Base-by-base conservation (phyloP, 1,140 invertebrate species). In the Drosophila rufa region DNA sequence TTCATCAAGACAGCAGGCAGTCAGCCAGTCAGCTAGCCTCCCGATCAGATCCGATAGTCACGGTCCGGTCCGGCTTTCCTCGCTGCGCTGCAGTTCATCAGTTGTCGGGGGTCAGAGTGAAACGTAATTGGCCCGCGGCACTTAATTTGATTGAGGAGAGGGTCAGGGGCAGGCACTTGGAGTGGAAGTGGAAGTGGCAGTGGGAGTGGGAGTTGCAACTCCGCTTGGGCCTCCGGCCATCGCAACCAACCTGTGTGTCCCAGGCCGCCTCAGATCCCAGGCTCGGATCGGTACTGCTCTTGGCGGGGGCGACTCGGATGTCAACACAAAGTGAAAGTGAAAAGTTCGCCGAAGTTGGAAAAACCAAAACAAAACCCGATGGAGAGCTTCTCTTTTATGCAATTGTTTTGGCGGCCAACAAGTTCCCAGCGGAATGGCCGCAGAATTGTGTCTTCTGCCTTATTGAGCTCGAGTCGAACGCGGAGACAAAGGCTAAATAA, bases 271-370 rank as follows among this genome's bases (percentile, higher is more conserved):
- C 68, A 50, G 48, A 42, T 67, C 36, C 47, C 33, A 65, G 59
- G 33, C 53, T 57, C 50, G 59, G 33, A 47, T 51, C 50, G 51
- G 25, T 48, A 15, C 4, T 71, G 67, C 57, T 68, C 48, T 70
- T 61, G 59, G 77, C 71, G 84, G 81, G 75, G 85, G 78, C 56
- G 68, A 46, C 55, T 76, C 17, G 25, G 61, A 82, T 90, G 85
- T 90, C 85, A 90, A 85, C 81, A 62, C 64, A 73, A 75, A 90
- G 85, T 90, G 85, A 90, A 90, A 90, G 85, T 90, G 85, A 90
- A 90, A 90, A 90, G 62, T 67, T 77, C 36, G 58, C 67, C 53
- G 36, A 45, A 50, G 15, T 47, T 71, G 66, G 60, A 61, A 65
- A 67, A 45, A 25, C 67, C 47, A 68, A 62, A 55, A 40, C 48